Percentiles rank a stretch among this genome's conserved stretches.
These are phyloP conservation scores for Acanthiza pusilla DNA, from an alignment of 2,797 vertebrate species.

Conservation along the genomic window DNA sequence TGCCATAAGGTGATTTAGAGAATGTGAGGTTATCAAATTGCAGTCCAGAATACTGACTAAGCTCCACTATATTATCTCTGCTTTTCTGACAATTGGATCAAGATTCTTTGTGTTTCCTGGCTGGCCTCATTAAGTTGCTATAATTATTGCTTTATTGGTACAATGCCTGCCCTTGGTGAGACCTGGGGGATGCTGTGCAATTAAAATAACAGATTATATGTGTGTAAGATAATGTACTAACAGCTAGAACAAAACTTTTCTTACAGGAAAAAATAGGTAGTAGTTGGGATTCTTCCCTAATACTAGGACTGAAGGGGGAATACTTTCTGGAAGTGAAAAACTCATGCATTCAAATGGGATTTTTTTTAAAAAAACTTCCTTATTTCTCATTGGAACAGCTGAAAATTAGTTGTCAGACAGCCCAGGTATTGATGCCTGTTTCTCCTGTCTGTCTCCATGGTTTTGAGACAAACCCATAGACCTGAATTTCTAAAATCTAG, in stretches of 20 bases:
- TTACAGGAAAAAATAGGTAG: not conserved
- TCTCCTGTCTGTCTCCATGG: not conserved
- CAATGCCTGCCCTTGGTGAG: slow-evolving; percentile 32
- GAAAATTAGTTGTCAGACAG: not conserved
- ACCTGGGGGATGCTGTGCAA: not conserved
- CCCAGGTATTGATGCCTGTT: not conserved
- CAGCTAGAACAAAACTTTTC: not conserved
- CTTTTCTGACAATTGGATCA: slow-evolving; percentile 1
- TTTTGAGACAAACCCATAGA: not conserved
- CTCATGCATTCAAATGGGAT: not conserved
- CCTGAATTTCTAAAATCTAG: not conserved
- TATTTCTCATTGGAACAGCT: not conserved
- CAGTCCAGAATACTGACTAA: not conserved
- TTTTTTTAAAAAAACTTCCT: not conserved
- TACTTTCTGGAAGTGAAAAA: not conserved
- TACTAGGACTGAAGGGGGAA: not conserved
- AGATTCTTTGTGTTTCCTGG: slow-evolving; percentile 26
- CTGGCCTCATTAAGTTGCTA: slow-evolving; percentile 44
- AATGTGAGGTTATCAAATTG: not conserved
- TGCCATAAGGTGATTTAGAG: not conserved
- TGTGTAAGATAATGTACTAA: slow-evolving; percentile 10
- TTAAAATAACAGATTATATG: slow-evolving; percentile 45
- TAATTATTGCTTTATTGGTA: slow-evolving; percentile 52
- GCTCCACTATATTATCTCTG: not conserved
- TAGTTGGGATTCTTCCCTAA: not conserved